Conservation (phyloP, 2,113 vertebrate genomes). For the Sinocyclocheilus anophthalmus region DNA sequence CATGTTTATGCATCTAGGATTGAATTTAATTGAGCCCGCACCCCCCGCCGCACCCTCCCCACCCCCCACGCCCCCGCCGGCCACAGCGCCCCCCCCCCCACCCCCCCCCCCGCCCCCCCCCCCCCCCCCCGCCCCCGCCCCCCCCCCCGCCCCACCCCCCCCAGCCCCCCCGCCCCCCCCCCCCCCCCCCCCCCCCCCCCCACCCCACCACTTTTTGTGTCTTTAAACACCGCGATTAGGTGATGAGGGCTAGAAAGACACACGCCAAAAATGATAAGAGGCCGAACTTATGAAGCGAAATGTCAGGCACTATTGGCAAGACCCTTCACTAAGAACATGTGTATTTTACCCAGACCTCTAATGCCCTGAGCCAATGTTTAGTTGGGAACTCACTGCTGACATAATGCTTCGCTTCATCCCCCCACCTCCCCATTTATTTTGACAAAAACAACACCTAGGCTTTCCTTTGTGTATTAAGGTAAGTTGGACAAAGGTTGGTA, state of each 20-base stretch:
- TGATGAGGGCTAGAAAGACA: slow-evolving; percentile 18
- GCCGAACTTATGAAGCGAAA: too few species aligned
- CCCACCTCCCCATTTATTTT: not conserved
- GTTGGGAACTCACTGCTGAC: slow-evolving; percentile 1
- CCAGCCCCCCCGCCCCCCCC: too few species aligned
- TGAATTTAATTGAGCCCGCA: not conserved
- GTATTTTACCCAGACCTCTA: not conserved
- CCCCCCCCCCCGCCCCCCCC: too few species aligned
- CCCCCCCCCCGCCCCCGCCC: too few species aligned
- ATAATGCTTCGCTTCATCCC: not conserved
- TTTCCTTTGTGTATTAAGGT: slow-evolving; percentile 20
- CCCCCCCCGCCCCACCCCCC: too few species aligned
- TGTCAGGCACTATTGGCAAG: not conserved
- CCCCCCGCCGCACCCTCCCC: too few species aligned
- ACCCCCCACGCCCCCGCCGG: too few species aligned
- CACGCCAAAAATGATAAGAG: slow-evolving; percentile 24
- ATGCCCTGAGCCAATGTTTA: slow-evolving; percentile 1
- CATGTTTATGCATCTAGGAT: not conserved
- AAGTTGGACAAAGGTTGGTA: slow-evolving; percentile 38
- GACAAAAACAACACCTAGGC: not conserved
- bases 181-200: too few species aligned
- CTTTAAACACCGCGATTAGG: too few species aligned
- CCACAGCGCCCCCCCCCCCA: too few species aligned
- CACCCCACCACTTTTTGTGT: too few species aligned
- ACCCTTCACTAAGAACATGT: not conserved